Conservation (phyloP, 1,140 invertebrate species). For the Leptinotarsa undecemlineata region DNA sequence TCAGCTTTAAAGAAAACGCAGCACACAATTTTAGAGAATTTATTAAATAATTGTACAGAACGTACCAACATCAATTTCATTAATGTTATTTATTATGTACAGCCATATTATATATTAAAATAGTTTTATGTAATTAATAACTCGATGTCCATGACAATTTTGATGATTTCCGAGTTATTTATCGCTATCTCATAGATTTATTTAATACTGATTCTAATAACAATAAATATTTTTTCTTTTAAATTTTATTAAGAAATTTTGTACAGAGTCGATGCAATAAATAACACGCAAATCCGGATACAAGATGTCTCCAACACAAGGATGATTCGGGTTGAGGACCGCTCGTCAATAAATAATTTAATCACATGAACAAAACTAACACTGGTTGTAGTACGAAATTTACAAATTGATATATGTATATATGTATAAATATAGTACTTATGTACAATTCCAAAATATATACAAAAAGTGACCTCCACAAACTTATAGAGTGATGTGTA, state of each 20-base stretch:
- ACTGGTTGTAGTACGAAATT: conserved; percentile 40
- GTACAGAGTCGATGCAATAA: conserved; percentile 45
- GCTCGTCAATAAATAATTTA: conserved; percentile 36
- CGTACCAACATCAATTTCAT: conserved; percentile 54
- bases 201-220: conserved; percentile 51
- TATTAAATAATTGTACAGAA: conserved; percentile 48
- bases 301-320: neutral
- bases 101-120: conserved; percentile 54
- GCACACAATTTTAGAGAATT: conserved; percentile 23
- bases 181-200: conserved; percentile 33
- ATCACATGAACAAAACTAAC: conserved; percentile 33
- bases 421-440: conserved; percentile 36
- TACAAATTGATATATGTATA: conserved; percentile 35
- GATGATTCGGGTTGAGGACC: neutral
- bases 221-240: conserved; percentile 40
- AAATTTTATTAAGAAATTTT: conserved; percentile 50
- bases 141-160: conserved; percentile 53
- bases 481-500: conserved; percentile 30
- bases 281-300: conserved; percentile 25
- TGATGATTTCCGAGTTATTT: conserved; percentile 37
- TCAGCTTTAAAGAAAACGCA: conserved; percentile 1
- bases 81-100: conserved; percentile 48
- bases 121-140: conserved; percentile 48
- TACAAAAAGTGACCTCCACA: conserved; percentile 23
- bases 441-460: conserved; percentile 34